Base-by-base conservation (phyloP, 2,113 vertebrate genomes). In the Spea bombifrons region DNA sequence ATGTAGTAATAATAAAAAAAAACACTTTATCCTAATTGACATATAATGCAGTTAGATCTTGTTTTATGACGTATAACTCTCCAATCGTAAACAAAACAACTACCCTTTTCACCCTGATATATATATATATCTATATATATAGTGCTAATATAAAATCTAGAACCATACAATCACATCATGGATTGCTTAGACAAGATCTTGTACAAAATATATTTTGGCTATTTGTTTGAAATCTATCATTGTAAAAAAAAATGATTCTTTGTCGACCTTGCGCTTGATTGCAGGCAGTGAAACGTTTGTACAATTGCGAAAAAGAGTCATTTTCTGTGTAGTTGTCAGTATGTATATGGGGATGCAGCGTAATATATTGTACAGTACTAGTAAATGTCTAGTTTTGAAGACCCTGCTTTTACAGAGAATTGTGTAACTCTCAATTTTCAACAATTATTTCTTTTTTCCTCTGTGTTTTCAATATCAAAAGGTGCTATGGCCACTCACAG, bases 401-500 rank as follows among this genome's bases (percentile, higher is more conserved):
- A 80, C 77, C 77, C 71, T 80, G 77, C 72, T 73, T 71, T 45
- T 66, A 73, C 52, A 66, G 77, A 80, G 71, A 80, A 80, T 73
- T 71, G 46, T 30, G 46, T 48, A 80, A 80, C 77, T 80, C 77
- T 80, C 77, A 67, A 8, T 68, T 30, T 78, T 80, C 67, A 76
- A 66, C 75, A 76, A 76, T 76, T 53, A n/a, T 73, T 73, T 53
- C 49, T 53, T 52, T 86, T 89, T 85, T 89, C 87, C 10, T 57
- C 83, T 80, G 87, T 89, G 88, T 86, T 82, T 83, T 81, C 86
- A 89, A 87, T 86, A 84, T 88, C 88, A 90, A 92, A 30, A 92
- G 90, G 90, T 93, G 92, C 90, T 90, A 91, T 90, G 85, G 88
- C 88, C 85, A 89, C 90, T 88, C 83, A 87, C 86, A 89, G 89